phyloP scores from a whole-genome alignment of 1,140 invertebrate species.

The Drosophila baimaii region DNA sequence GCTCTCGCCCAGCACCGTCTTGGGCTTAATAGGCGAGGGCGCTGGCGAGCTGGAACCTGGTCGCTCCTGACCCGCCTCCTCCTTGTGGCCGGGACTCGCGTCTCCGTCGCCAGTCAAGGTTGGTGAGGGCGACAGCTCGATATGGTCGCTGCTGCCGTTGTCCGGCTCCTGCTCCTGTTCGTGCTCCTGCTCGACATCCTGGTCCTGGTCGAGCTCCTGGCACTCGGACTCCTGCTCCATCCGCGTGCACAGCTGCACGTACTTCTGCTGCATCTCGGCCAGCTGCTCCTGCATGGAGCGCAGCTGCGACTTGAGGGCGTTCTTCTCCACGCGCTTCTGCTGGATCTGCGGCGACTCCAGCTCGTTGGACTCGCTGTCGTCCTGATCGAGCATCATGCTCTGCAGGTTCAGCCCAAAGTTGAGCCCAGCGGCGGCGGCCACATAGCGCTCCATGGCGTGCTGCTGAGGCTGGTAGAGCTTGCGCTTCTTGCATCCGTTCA shows the following conservation, averaged over 20 bases:
- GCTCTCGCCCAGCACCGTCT: slow-evolving; percentile 40
- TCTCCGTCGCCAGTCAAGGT: slow-evolving; percentile 54
- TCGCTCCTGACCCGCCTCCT: slow-evolving; percentile 84
- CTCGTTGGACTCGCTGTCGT: slow-evolving; percentile 90
- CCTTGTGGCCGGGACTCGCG: slow-evolving; percentile 86
- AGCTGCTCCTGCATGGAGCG: slow-evolving; percentile 94
- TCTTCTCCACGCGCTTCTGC: slow-evolving; percentile 93
- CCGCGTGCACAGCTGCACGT: slow-evolving; percentile 92
- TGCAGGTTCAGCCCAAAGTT: slow-evolving; percentile 84
- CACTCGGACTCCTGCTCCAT: slow-evolving; percentile 92
- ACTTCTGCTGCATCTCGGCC: slow-evolving; percentile 95
- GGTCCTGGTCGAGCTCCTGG: slow-evolving; percentile 89
- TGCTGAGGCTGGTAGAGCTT: slow-evolving; percentile 99
- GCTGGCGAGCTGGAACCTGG: slow-evolving; percentile 86
- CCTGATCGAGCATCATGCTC: slow-evolving; percentile 86
- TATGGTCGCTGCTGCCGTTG: slow-evolving; percentile 85
- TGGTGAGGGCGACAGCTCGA: slow-evolving; percentile 85
- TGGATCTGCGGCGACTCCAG: slow-evolving; percentile 89
- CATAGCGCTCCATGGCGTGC: slow-evolving; percentile 90
- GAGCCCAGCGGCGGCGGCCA: slow-evolving; percentile 85
- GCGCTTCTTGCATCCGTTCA: slow-evolving; percentile 97
- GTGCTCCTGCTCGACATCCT: slow-evolving; percentile 85
- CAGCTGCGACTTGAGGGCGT: slow-evolving; percentile 92
- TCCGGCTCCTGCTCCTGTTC: slow-evolving; percentile 89
- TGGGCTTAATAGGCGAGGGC: slow-evolving; percentile 51